Evolutionary conservation across 92 coral and sea anemone genomes (phyloP).

Genomic region (Parazoanthus swiftii): DNA sequence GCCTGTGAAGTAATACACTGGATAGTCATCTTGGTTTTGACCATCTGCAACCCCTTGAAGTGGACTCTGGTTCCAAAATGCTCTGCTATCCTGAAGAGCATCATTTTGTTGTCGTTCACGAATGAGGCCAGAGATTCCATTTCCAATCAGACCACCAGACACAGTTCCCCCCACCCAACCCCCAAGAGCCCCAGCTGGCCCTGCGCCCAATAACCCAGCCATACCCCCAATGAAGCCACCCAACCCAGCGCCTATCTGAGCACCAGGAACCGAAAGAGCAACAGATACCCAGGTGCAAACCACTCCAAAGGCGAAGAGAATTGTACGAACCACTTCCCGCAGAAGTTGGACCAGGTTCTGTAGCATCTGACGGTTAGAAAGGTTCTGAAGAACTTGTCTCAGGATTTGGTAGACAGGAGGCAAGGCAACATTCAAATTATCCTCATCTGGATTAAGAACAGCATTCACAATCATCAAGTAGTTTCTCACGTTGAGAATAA

Average conservation of each 20-base stretch:
- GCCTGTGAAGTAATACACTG: too few relatives aligned
- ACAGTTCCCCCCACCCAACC: background rate
- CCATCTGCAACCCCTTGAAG: background rate
- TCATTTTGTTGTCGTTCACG: background rate
- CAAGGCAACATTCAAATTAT: background rate
- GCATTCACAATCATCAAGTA: conserved; percentile 38
- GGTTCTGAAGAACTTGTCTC: background rate
- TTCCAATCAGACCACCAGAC: conserved; percentile 19
- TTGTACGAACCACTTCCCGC: conserved; percentile 1
- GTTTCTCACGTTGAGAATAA: conserved; percentile 25
- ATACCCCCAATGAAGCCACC: background rate
- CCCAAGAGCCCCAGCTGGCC: background rate
- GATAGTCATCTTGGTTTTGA: background rate
- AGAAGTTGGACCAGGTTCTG: conserved; percentile 23
- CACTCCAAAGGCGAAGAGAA: conserved; percentile 43
- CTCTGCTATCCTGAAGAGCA: background rate
- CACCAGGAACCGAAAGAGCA: conserved; percentile 21
- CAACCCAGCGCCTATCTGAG: conserved; percentile 16
- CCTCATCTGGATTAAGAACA: background rate
- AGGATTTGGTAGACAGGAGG: conserved; percentile 32
- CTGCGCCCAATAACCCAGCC: conserved; percentile 24
- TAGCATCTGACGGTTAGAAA: background rate
- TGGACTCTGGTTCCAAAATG: conserved; percentile 11
- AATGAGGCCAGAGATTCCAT: background rate
- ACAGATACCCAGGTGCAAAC: conserved; percentile 43